A percentile compares a stretch with the other conserved stretches of the same genome.
Evolutionary conservation across 2,888 invertebrate genomes (phyloP).

Genomic region (Aethes cnicana): DNA sequence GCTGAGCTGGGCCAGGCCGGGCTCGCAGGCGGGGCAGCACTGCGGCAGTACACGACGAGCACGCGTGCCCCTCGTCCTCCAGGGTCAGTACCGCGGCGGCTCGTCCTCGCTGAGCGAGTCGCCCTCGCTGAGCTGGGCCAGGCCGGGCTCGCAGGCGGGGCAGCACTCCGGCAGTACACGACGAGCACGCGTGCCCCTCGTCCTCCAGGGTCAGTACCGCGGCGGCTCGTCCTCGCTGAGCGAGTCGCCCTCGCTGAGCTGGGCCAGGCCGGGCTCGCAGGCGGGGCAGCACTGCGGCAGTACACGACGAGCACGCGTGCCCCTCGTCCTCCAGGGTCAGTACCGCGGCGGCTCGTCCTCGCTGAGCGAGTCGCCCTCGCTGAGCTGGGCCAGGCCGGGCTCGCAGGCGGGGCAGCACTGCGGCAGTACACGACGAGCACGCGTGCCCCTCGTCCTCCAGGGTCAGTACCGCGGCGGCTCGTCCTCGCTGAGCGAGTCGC

Average conservation of each 20-base stretch:
- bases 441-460: no score
- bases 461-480: conserved; percentile 50
- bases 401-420: conserved; percentile 84
- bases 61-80: no score
- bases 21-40: conserved; percentile 84
- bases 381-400: conserved; percentile 71
- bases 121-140: conserved; percentile 71
- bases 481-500: conserved; percentile 71
- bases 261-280: conserved; percentile 78
- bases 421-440: conserved; percentile 85
- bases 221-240: conserved; percentile 64
- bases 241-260: conserved; percentile 73
- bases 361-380: conserved; percentile 71
- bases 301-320: no score
- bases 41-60: conserved; percentile 85
- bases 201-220: conserved; percentile 47
- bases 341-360: conserved; percentile 58
- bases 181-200: no score
- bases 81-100: conserved; percentile 47
- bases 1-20: conserved; percentile 71
- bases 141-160: conserved; percentile 82
- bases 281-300: conserved; percentile 84
- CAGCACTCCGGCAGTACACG: conserved; percentile 84
- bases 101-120: conserved; percentile 72
- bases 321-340: no score